Conservation (phyloP, 2,113 vertebrate genomes). For the Gavia stellata region DNA sequence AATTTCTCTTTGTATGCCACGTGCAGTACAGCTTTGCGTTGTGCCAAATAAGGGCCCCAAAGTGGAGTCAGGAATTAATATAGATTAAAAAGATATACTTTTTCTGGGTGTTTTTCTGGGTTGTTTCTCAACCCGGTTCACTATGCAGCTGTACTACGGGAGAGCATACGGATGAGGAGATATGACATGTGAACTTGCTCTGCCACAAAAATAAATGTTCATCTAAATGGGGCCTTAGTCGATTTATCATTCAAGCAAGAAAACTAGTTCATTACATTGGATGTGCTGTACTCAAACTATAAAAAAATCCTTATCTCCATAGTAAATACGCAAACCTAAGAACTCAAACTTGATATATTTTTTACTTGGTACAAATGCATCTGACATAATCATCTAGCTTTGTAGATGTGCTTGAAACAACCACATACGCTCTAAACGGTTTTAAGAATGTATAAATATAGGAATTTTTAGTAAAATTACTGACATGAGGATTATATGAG, state of each 20-base stretch:
- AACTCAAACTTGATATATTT: background rate
- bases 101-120: background rate
- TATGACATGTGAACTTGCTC: background rate
- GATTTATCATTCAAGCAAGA: background rate
- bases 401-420: background rate
- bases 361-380: background rate
- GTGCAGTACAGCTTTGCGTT: background rate
- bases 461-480: background rate
- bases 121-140: background rate
- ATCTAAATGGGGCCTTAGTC: background rate
- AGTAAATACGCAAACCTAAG: background rate
- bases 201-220: slow-evolving; percentile 10
- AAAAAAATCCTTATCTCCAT: background rate
- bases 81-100: background rate
- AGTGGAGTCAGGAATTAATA: background rate
- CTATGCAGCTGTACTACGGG: background rate
- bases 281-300: background rate
- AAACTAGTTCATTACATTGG: background rate
- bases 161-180: background rate
- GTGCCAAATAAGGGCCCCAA: background rate
- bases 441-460: background rate
- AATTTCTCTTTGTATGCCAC: background rate
- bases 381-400: background rate
- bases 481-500: background rate
- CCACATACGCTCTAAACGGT: background rate